Evolutionary conservation across 2,888 invertebrate genomes (phyloP), one percentile per base, ranked within the genome.

Genomic region (Zaprionus bogoriensis): DNA sequence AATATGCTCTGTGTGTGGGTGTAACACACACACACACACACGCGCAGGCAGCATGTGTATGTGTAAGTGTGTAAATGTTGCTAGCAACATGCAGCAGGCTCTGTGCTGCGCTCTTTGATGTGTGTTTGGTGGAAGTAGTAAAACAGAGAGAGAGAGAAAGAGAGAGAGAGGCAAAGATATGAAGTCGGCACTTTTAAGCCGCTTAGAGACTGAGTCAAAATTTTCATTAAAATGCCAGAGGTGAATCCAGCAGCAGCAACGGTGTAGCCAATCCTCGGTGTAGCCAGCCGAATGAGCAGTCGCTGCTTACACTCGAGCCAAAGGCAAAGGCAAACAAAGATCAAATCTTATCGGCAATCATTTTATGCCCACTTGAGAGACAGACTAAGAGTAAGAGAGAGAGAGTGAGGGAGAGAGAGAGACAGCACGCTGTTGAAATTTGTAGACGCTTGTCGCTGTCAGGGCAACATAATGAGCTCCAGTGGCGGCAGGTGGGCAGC

Each of bases 321-420:
- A 22, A 41, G 17, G 38, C 19, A 45, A 27, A 44, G 48, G 77
- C 80, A 80, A 80, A 84, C 87, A 83, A 66, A 82, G 81, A 87
- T 82, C 83, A 79, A 78, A 82, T 82, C 82, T 82, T 87, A 82
- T 87, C 87, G 82, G 68, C 74, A 87, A 82, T 82, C 86, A 82
- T 87, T 82, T 82, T 63, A 85, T 87, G 82, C 66, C 65, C 82
- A 87, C 59, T 61, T 68, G 57, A 64, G 55, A 53, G 53, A 50
- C n/a, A n/a, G n/a, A n/a, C n/a, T n/a, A n/a, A n/a, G 52, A 53
- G 55, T 10, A 3, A 10, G 27, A 27, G 1, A 10, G 27, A 9
- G 27, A 27, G 46, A 27, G n/a, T n/a, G 52, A 53, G 55, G 10
- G 10, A 10, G 27, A 27, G 1, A 10, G 27, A 9, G 27, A 27